Conservation (phyloP, 2,113 vertebrate genomes). For the Anthoscopus minutus region DNA sequence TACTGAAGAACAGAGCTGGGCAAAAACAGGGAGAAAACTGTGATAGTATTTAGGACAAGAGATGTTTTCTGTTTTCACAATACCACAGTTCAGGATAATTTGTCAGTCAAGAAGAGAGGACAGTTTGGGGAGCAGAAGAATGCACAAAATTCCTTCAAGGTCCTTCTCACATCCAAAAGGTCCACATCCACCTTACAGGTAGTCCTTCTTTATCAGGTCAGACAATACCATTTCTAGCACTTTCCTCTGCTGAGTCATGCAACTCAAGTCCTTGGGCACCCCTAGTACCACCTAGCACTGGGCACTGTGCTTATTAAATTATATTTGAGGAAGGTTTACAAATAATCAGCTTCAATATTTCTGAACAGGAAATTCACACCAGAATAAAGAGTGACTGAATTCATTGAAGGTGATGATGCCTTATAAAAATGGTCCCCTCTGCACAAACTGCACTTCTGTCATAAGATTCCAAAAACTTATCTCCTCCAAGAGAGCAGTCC, state of each 20-base stretch:
- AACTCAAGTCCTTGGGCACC: neutral
- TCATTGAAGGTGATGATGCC: neutral
- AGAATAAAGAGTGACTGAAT: neutral
- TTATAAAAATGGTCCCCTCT: neutral
- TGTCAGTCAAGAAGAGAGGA: neutral
- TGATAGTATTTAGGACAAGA: neutral
- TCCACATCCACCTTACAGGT: neutral
- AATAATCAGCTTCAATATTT: neutral
- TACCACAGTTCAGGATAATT: neutral
- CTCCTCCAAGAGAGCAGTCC: no score
- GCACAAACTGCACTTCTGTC: neutral
- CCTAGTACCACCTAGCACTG: neutral
- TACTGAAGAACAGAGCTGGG: neutral
- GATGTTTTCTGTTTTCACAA: neutral
- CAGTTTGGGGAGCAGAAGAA: neutral
- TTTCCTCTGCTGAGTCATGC: neutral
- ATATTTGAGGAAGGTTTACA: neutral
- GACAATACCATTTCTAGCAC: neutral
- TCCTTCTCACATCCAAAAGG: neutral
- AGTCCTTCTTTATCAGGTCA: neutral
- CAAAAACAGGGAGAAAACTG: neutral
- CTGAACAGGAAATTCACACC: neutral
- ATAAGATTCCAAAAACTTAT: neutral
- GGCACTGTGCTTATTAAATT: neutral
- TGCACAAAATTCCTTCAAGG: neutral